phyloP scores from a whole-genome alignment of 2,888 invertebrate genomes.

The Dicyrtoma fusca region DNA sequence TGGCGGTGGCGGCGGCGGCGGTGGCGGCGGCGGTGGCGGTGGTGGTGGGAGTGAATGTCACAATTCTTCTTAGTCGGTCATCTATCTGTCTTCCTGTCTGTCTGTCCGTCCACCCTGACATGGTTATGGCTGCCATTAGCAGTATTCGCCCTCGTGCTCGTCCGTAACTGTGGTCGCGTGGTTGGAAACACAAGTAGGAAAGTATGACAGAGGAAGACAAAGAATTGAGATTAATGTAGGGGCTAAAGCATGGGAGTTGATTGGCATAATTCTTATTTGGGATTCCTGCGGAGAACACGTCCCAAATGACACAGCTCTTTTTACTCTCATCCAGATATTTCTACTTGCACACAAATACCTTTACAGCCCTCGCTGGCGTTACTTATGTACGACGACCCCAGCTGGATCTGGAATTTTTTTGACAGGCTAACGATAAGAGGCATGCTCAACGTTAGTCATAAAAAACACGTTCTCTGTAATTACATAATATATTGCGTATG shows the following conservation, averaged over 20 bases:
- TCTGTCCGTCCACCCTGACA: background rate
- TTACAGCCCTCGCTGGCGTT: too few relatives aligned
- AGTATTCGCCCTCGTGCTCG: too few relatives aligned
- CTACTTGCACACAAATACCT: background rate
- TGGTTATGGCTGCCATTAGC: too few relatives aligned
- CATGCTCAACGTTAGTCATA: too few relatives aligned
- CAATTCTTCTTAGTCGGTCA: background rate
- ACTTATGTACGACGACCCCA: too few relatives aligned
- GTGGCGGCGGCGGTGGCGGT: background rate
- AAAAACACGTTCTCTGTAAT: background rate
- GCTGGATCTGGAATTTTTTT: too few relatives aligned
- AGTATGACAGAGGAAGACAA: background rate
- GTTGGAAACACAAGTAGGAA: too few relatives aligned
- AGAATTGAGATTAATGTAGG: conserved; percentile 25
- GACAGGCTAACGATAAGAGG: too few relatives aligned
- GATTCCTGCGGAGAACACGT: background rate
- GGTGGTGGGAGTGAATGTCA: conserved; percentile 5
- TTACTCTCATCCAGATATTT: background rate
- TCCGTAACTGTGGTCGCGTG: too few relatives aligned
- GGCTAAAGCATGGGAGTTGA: background rate
- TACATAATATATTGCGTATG: background rate
- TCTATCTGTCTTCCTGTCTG: background rate
- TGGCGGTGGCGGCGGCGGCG: background rate
- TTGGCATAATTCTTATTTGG: conserved; percentile 13
- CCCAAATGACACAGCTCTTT: conserved; percentile 12